A percentile compares a stretch with the other conserved stretches of the same genome.
Evolutionary conservation across 2,888 invertebrate genomes (phyloP).

Genomic region (Alitta virens): DNA sequence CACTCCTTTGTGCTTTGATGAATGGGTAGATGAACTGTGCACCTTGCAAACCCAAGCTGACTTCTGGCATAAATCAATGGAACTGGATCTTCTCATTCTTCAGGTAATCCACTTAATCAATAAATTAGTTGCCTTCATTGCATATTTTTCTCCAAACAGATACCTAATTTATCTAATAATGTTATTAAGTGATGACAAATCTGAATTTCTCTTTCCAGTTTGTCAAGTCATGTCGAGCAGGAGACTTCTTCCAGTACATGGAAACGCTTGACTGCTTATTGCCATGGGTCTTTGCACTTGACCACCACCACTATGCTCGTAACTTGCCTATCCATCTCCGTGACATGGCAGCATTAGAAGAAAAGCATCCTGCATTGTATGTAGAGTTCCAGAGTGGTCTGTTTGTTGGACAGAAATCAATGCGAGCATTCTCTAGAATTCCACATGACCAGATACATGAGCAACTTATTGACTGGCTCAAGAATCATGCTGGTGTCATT

Average conservation of each 20-base stretch:
- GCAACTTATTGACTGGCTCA: constrained; percentile 19
- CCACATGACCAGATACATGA: constrained; percentile 22
- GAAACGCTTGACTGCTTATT: constrained; percentile 9
- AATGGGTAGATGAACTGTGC: constrained; percentile 9
- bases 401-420: constrained; percentile 15
- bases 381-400: constrained; percentile 14
- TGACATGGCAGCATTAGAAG: constrained; percentile 10
- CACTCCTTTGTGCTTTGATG: constrained; percentile 1
- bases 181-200: not conserved
- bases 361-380: constrained; percentile 12
- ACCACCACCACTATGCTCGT: constrained; percentile 9
- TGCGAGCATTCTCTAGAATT: constrained; percentile 13
- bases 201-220: not conserved
- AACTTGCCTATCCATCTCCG: constrained; percentile 8
- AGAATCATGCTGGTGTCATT: constrained; percentile 20
- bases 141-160: too few relatives aligned
- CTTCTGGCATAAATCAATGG: constrained; percentile 17
- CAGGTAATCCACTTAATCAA: not conserved
- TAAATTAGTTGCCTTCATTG: too few relatives aligned
- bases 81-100: constrained; percentile 16
- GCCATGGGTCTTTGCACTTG: constrained; percentile 15
- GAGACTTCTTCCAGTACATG: not conserved
- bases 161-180: not conserved
- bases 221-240: constrained; percentile 8
- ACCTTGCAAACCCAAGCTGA: constrained; percentile 12